A percentile compares a stretch with the other conserved stretches of the same genome.
Conservation (phyloP, 64 coral and sea anemone genomes). For the Acropora tenuis region DNA sequence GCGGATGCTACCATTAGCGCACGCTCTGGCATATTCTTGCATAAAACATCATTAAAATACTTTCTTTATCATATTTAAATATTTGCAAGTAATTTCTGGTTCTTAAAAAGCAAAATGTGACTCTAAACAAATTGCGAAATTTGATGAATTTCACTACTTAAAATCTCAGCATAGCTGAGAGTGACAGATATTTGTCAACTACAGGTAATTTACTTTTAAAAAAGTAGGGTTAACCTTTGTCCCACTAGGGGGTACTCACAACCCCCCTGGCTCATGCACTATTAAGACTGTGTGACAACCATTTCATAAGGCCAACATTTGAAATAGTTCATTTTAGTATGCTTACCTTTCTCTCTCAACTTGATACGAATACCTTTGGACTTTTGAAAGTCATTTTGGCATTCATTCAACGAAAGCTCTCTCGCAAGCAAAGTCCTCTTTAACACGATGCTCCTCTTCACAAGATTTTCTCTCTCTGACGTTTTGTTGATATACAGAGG, state of each 20-base stretch:
- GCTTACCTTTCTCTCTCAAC: too few species aligned
- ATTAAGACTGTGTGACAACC: not conserved
- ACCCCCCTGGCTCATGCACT: conserved; percentile 57
- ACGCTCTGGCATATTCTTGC: conserved; percentile 30
- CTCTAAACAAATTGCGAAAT: not conserved
- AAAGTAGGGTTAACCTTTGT: conserved; percentile 31
- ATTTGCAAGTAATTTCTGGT: conserved; percentile 47
- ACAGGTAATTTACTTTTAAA: conserved; percentile 13
- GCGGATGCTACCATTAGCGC: conserved; percentile 44
- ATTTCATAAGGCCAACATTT: too few species aligned
- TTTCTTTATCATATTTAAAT: conserved; percentile 42
- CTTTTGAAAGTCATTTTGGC: too few species aligned
- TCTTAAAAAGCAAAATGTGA: conserved; percentile 38
- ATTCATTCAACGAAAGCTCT: too few species aligned
- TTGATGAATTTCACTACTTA: conserved; percentile 4
- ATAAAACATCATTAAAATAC: conserved; percentile 26
- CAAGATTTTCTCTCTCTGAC: too few species aligned
- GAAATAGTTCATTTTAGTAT: too few species aligned
- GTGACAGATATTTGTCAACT: conserved; percentile 13
- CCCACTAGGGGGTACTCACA: conserved; percentile 30
- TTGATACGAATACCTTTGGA: too few species aligned
- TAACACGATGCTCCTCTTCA: too few species aligned
- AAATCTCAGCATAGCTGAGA: not conserved
- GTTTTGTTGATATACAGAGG: too few species aligned
- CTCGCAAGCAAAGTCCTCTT: too few species aligned